Percentiles rank a stretch among this genome's conserved stretches.
phyloP scores from a whole-genome alignment of 2,113 vertebrate species.

The Fukomys damarensis region DNA sequence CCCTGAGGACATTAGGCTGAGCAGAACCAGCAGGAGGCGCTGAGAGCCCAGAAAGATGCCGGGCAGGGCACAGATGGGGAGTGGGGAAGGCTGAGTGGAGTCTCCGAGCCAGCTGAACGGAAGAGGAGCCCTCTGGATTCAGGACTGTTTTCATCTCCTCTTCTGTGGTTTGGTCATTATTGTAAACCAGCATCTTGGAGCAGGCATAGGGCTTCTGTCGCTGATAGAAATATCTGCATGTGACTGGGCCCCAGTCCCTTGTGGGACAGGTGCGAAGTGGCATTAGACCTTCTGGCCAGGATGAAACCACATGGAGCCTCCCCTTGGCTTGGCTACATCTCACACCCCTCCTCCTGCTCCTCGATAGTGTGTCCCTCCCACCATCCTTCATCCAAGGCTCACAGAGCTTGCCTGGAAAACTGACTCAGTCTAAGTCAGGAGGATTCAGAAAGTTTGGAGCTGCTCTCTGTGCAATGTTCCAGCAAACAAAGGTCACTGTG shows the following conservation, averaged over 20 bases:
- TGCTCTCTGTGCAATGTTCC: not conserved
- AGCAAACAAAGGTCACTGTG: not conserved
- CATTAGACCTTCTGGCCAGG: not conserved
- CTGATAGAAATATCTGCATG: not conserved
- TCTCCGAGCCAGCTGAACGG: no score
- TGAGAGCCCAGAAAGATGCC: not conserved
- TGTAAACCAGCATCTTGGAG: not conserved
- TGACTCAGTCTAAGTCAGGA: not conserved
- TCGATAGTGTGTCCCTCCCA: no score
- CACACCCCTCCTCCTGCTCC: rapidly evolving
- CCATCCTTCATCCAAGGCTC: not conserved
- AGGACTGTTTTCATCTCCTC: not conserved
- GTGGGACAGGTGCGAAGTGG: not conserved
- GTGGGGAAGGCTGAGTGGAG: not conserved
- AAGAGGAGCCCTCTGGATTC: not conserved
- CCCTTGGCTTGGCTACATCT: not conserved
- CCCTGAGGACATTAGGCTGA: not conserved
- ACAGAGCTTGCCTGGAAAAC: not conserved
- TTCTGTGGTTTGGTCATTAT: not conserved
- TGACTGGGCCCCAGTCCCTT: not conserved
- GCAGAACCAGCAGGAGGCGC: not conserved
- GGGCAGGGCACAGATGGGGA: rapidly evolving
- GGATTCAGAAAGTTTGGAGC: not conserved
- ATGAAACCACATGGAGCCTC: not conserved
- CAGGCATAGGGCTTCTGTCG: not conserved